These are phyloP conservation scores for Ypsolopha scabrella DNA, from an alignment of 2,888 invertebrate species.

Conservation along the genomic window DNA sequence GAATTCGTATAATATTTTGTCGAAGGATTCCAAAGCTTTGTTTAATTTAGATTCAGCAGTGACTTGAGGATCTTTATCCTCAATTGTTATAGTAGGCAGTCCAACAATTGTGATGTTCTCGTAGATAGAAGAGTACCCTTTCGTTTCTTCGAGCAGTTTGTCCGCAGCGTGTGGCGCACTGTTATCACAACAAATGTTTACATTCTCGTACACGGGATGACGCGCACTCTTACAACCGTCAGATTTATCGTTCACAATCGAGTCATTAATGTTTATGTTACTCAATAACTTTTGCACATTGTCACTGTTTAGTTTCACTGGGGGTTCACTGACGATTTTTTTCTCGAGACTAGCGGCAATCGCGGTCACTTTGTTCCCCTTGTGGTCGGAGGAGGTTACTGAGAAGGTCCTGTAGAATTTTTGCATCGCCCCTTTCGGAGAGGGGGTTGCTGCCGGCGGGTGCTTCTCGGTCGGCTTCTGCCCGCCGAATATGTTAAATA, in stretches of 20 bases:
- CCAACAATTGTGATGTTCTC: slow-evolving; percentile 61
- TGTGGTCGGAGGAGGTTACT: slow-evolving; percentile 48
- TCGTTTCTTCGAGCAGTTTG: slow-evolving; percentile 45
- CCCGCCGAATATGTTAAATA: slow-evolving; percentile 66
- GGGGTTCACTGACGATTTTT: slow-evolving; percentile 46
- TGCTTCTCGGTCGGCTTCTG: slow-evolving; percentile 65
- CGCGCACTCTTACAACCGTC: slow-evolving; percentile 26
- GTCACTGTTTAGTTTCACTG: slow-evolving; percentile 39
- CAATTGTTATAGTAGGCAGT: not conserved
- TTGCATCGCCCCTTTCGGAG: slow-evolving; percentile 50
- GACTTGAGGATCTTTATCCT: slow-evolving; percentile 15
- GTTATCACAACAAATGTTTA: slow-evolving; percentile 39
- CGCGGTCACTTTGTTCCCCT: slow-evolving; percentile 59
- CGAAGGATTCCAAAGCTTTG: slow-evolving; percentile 61
- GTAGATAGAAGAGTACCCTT: slow-evolving; percentile 59
- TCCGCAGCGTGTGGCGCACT: slow-evolving; percentile 23
- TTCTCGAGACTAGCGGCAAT: slow-evolving; percentile 60
- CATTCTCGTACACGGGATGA: slow-evolving; percentile 58
- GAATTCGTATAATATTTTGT: slow-evolving; percentile 59
- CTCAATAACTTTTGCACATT: slow-evolving; percentile 48
- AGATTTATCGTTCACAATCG: slow-evolving; percentile 35
- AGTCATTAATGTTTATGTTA: slow-evolving; percentile 32
- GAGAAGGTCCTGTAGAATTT: slow-evolving; percentile 67
- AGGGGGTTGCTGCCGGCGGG: slow-evolving; percentile 34
- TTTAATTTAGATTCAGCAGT: slow-evolving; percentile 46